Conservation (phyloP, 2,797 vertebrate species). For the Phrynocephalus vlangalii region DNA sequence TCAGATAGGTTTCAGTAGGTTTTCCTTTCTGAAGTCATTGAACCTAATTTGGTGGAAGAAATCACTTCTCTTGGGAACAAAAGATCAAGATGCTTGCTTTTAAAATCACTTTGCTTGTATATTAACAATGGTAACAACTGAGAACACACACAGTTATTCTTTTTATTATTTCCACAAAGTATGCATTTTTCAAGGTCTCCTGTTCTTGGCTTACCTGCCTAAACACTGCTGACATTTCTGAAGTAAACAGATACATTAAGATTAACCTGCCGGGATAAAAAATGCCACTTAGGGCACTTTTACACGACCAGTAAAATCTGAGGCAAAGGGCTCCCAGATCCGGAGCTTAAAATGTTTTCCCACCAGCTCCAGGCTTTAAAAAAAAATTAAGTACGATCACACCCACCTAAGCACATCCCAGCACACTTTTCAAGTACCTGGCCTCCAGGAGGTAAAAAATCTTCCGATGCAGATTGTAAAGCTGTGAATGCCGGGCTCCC, state of each 20-base stretch:
- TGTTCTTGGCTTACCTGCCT: background rate
- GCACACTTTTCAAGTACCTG: no score
- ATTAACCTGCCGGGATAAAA: background rate
- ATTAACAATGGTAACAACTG: background rate
- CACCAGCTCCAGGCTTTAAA: no score
- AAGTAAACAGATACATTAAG: background rate
- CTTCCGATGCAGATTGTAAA: no score
- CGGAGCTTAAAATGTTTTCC: no score
- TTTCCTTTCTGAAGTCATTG: slow-evolving; percentile 50
- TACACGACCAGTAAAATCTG: no score
- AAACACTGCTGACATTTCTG: slow-evolving; percentile 6
- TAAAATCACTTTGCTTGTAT: background rate
- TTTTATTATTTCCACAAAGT: background rate
- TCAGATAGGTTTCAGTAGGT: slow-evolving; percentile 40
- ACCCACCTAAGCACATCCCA: no score
- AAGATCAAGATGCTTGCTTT: slow-evolving; percentile 1
- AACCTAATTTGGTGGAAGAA: slow-evolving; percentile 41
- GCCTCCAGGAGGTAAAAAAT: no score
- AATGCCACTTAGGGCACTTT: no score
- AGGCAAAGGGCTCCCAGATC: no score
- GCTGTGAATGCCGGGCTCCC: no score
- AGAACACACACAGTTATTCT: rapidly evolving
- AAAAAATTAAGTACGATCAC: no score
- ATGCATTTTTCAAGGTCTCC: background rate
- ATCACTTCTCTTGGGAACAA: slow-evolving; percentile 19